Evolutionary conservation across 2,113 vertebrate genomes (phyloP).

Genomic region (Probosciger aterrimus): DNA sequence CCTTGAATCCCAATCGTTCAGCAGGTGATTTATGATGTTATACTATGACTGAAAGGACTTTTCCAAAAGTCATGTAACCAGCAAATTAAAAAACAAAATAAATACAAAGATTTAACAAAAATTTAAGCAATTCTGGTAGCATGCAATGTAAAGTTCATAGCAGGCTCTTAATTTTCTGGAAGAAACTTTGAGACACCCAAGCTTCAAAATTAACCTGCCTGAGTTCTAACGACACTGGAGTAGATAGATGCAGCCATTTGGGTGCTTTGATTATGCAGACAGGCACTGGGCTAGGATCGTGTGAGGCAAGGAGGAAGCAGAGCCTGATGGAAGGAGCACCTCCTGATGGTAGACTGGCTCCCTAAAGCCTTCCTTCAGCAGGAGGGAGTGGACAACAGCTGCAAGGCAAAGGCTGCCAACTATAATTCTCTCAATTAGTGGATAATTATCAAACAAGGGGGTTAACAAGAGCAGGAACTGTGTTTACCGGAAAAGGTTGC

Average conservation of each 20-base stretch:
- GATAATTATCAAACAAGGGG: conserved; percentile 16
- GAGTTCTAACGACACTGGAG: background rate
- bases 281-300: background rate
- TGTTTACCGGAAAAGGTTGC: background rate
- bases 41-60: conserved; percentile 28
- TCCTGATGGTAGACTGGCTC: background rate
- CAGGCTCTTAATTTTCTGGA: conserved; percentile 41
- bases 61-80: conserved; percentile 35
- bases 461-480: background rate
- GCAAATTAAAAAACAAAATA: background rate
- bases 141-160: conserved; percentile 37
- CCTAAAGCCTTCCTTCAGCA: background rate
- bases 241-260: background rate
- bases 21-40: conserved; percentile 61
- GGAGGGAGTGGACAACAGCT: conserved; percentile 18
- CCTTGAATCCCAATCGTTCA: conserved; percentile 68
- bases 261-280: background rate
- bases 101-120: conserved; percentile 52
- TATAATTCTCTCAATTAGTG: conserved; percentile 41
- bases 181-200: conserved; percentile 29
- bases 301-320: background rate
- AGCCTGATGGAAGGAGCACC: conserved; percentile 9
- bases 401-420: conserved; percentile 34
- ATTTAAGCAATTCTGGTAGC: conserved; percentile 42
- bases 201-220: background rate